These are phyloP conservation scores for Bergia puertoricense DNA, from an alignment of 92 coral and sea anemone species.

Conservation along the genomic window DNA sequence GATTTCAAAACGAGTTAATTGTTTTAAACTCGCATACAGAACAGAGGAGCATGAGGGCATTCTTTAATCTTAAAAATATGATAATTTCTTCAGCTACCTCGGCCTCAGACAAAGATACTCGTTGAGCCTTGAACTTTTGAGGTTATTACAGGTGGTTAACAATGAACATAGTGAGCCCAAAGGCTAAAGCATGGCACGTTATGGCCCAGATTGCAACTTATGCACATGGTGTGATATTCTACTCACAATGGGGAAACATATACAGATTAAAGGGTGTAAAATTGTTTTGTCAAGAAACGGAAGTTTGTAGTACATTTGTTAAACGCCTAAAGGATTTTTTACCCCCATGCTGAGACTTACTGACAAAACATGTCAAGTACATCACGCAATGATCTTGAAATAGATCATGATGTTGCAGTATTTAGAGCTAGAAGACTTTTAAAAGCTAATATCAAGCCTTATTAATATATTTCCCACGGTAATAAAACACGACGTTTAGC, in stretches of 20 bases:
- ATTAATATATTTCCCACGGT: not conserved
- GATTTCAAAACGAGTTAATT: not conserved
- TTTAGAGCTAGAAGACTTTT: not conserved
- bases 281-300: slow-evolving; percentile 14
- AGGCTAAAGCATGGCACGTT: not conserved
- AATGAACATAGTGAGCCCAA: not conserved
- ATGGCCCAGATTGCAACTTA: not conserved
- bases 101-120: not conserved
- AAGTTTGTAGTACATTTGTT: not conserved
- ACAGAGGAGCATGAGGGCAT: not conserved
- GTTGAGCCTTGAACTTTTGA: not conserved
- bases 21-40: not conserved
- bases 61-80: too few species aligned
- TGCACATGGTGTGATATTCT: not conserved
- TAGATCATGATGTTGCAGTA: not conserved
- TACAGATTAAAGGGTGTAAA: slow-evolving; percentile 8
- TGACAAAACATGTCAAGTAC: not conserved
- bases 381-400: slow-evolving; percentile 30
- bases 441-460: not conserved
- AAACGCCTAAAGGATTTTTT: not conserved
- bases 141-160: not conserved
- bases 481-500: not conserved
- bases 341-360: slow-evolving; percentile 18
- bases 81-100: not conserved
- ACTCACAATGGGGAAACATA: not conserved